phyloP scores from a whole-genome alignment of 2,888 invertebrate genomes.

The Cantharis lateralis region DNA sequence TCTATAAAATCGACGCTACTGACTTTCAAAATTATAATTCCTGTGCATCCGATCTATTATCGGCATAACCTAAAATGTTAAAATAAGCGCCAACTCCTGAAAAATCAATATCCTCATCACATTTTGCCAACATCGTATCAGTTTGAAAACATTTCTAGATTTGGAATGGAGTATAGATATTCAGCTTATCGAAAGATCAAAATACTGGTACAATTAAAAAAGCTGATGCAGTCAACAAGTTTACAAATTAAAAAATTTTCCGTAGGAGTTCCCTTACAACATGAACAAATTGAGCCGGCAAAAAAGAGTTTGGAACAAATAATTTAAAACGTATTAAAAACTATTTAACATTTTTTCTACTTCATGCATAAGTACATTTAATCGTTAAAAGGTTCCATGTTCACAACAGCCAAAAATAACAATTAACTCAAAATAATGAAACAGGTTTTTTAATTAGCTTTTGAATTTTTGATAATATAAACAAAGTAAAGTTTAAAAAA shows the following conservation, averaged over 20 bases:
- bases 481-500: slow-evolving; percentile 1
- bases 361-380: not conserved
- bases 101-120: too few species aligned
- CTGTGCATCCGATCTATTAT: too few species aligned
- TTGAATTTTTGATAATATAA: not conserved
- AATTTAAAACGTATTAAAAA: too few species aligned
- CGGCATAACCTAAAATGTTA: too few species aligned
- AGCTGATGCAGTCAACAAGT: too few species aligned
- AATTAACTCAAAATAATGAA: not conserved
- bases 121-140: too few species aligned
- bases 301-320: not conserved
- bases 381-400: not conserved
- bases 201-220: not conserved
- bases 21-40: too few species aligned
- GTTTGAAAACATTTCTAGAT: too few species aligned
- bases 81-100: too few species aligned
- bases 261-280: not conserved
- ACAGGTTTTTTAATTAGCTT: too few species aligned
- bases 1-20: too few species aligned
- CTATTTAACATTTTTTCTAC: not conserved
- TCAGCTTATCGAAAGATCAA: not conserved
- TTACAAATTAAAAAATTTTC: not conserved
- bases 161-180: not conserved
- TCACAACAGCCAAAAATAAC: not conserved
- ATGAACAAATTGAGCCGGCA: not conserved